A percentile compares a stretch with the other conserved stretches of the same genome.
Evolutionary conservation across 2,113 vertebrate species (phyloP).

Genomic region (Rousettus leschenaultii): DNA sequence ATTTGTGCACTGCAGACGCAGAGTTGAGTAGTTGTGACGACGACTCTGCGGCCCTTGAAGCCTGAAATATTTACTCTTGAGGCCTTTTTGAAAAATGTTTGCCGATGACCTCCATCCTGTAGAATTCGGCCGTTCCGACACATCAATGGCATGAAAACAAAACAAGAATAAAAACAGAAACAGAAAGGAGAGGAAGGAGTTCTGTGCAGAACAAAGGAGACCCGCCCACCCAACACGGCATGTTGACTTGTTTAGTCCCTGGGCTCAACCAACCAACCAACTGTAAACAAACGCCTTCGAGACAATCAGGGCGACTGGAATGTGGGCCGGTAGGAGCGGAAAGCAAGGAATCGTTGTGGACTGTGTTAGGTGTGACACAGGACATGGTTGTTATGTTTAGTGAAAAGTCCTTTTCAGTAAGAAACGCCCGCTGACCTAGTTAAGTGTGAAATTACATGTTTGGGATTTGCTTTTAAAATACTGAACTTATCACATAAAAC

Average conservation of each 20-base stretch:
- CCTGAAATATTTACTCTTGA: background rate
- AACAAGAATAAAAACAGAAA: background rate
- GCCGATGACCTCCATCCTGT: background rate
- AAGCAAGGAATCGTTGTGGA: background rate
- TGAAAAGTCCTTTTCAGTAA: background rate
- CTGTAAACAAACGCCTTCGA: background rate
- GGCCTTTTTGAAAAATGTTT: background rate
- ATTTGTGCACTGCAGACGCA: background rate
- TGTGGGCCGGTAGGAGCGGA: background rate
- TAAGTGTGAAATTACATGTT: background rate
- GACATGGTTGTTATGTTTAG: background rate
- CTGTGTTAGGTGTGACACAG: background rate
- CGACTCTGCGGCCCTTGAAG: background rate
- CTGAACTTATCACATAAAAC: background rate
- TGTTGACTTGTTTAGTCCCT: background rate
- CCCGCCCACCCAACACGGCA: fast-evolving
- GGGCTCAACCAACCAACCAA: background rate
- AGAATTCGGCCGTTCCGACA: background rate
- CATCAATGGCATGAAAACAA: background rate
- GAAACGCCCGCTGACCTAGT: background rate
- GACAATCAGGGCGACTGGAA: fast-evolving
- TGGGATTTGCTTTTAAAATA: background rate
- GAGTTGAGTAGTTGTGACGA: background rate
- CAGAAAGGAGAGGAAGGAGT: background rate
- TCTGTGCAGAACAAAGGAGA: too few relatives aligned